These are phyloP conservation scores for Myiozetetes cayanensis DNA, from an alignment of 2,113 vertebrate genomes.

Conservation along the genomic window DNA sequence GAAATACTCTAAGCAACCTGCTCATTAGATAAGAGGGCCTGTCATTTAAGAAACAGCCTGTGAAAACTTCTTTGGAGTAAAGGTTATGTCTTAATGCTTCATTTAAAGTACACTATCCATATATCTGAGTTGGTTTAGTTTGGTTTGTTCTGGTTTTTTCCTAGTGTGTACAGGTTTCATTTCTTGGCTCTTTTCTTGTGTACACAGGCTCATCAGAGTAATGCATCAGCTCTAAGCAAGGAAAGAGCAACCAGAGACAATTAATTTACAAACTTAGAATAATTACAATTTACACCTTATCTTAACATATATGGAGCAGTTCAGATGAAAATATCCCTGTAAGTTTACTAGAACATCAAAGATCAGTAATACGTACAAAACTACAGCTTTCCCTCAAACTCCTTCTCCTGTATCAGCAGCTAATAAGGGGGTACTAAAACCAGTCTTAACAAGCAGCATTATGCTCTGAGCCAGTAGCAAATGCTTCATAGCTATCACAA, in stretches of 20 bases:
- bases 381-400: not conserved
- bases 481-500: not conserved
- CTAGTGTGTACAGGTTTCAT: not conserved
- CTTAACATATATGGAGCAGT: not conserved
- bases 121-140: not conserved
- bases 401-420: not conserved
- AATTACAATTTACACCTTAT: not conserved
- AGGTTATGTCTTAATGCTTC: not conserved
- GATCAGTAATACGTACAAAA: not conserved
- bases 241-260: not conserved
- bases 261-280: not conserved
- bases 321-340: not conserved
- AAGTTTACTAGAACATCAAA: not conserved
- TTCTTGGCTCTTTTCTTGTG: not conserved
- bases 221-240: not conserved
- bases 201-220: not conserved
- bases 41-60: not conserved
- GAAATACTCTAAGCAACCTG: not conserved
- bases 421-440: not conserved
- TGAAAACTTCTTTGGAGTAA: not conserved
- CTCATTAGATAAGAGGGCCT: not conserved
- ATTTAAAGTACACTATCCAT: not conserved
- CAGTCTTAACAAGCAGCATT: not conserved
- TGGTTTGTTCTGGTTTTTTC: not conserved
- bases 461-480: not conserved